Conservation (phyloP, 30 jellyfish, hydroid and myxozoan genomes). For the Cassiopea andromeda region DNA sequence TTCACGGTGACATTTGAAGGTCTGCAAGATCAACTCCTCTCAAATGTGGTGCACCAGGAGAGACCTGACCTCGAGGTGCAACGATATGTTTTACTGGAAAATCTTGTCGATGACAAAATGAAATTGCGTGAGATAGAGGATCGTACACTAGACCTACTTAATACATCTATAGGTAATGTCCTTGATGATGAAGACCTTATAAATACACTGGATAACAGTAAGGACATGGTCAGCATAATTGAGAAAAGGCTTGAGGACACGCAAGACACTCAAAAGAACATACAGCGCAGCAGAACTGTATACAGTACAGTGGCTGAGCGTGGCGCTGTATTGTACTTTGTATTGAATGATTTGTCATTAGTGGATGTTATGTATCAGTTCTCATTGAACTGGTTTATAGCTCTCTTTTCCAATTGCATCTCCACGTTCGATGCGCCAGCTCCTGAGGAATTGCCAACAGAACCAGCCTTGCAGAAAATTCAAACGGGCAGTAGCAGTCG, state of each 20-base stretch:
- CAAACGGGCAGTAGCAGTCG: conserved; percentile 11
- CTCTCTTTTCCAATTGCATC: conserved; percentile 65
- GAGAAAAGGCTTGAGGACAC: conserved; percentile 65
- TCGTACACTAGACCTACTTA: conserved; percentile 71
- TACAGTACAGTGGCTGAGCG: conserved; percentile 89
- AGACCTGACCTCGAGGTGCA: conserved; percentile 87
- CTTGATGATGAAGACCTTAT: conserved; percentile 88
- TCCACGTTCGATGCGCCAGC: conserved; percentile 33
- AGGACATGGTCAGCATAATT: conserved; percentile 64
- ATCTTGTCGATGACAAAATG: conserved; percentile 64
- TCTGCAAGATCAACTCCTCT: conserved; percentile 80
- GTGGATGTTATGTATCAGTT: conserved; percentile 88
- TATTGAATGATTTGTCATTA: conserved; percentile 68
- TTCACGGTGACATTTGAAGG: conserved; percentile 88
- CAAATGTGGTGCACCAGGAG: conserved; percentile 82
- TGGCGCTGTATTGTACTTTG: conserved; percentile 82
- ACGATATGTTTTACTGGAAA: conserved; percentile 63
- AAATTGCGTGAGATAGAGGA: conserved; percentile 81
- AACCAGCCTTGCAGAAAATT: neutral
- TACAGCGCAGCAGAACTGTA: conserved; percentile 61
- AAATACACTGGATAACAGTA: conserved; percentile 82
- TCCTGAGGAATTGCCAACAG: conserved; percentile 1
- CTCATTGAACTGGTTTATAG: conserved; percentile 85
- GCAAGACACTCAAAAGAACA: conserved; percentile 60
- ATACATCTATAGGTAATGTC: conserved; percentile 78